Evolutionary conservation across 2,113 vertebrate species (phyloP).

Genomic region (Crotalus tigris): DNA sequence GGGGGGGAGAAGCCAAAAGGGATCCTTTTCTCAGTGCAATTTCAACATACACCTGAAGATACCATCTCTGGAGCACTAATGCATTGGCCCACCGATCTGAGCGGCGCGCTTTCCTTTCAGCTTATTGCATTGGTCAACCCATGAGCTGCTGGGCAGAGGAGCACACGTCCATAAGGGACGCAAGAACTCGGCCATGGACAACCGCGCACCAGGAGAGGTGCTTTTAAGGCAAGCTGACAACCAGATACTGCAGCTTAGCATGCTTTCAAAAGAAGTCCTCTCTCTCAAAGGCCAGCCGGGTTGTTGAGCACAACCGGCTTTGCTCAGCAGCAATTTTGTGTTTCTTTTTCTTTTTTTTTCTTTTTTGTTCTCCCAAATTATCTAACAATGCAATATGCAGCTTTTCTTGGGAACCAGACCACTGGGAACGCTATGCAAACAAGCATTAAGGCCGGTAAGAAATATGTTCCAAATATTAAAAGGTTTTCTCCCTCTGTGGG

Average conservation of each 20-base stretch:
- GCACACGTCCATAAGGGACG: background rate
- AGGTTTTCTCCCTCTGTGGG: background rate
- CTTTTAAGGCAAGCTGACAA: conserved; percentile 46
- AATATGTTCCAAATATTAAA: conserved; percentile 71
- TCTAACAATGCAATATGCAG: conserved; percentile 75
- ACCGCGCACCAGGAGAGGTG: background rate
- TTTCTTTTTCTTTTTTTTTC: conserved; percentile 20
- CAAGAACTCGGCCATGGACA: conserved; percentile 2
- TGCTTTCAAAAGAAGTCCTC: conserved; percentile 39
- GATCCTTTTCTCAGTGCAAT: conserved; percentile 84
- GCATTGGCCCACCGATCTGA: conserved; percentile 66
- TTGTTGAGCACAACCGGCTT: fast-evolving
- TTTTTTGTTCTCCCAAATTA: conserved; percentile 39
- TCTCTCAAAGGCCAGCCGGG: background rate
- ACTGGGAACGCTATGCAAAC: conserved; percentile 60
- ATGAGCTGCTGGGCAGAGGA: background rate
- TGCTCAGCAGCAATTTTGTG: background rate
- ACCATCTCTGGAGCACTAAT: conserved; percentile 82
- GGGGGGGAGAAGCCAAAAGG: background rate
- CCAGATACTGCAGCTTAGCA: conserved; percentile 18
- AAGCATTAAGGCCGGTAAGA: conserved; percentile 66
- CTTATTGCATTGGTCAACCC: conserved; percentile 71
- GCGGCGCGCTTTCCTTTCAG: conserved; percentile 56
- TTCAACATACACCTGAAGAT: conserved; percentile 98
- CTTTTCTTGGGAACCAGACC: conserved; percentile 59